phyloP scores from a whole-genome alignment of 2,113 vertebrate species.

The Heloderma charlesbogerti region DNA sequence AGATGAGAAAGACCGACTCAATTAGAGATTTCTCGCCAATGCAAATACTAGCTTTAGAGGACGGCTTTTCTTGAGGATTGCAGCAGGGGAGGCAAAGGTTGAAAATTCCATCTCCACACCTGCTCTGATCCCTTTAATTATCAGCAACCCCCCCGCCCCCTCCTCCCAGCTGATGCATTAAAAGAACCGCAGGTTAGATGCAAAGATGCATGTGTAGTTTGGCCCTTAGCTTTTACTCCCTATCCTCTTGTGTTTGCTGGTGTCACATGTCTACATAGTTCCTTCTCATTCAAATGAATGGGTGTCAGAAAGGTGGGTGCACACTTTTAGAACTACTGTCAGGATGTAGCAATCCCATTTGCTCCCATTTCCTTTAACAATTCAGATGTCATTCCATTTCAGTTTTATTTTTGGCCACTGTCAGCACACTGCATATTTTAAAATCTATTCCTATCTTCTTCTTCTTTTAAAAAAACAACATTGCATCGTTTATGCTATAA shows the following conservation, averaged over 20 bases:
- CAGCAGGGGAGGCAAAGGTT: not conserved
- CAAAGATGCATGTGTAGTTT: not conserved
- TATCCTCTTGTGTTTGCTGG: not conserved
- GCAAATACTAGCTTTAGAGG: not conserved
- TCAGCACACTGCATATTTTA: not conserved
- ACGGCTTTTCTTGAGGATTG: not conserved
- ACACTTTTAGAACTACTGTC: slow-evolving; percentile 7
- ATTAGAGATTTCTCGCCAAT: not conserved
- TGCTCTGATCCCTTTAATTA: not conserved
- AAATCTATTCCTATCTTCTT: slow-evolving; percentile 14
- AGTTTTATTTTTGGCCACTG: slow-evolving; percentile 26
- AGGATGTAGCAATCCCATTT: not conserved
- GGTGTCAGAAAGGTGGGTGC: slow-evolving; percentile 26
- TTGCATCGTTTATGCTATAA: not conserved
- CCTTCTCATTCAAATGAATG: not conserved
- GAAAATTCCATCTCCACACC: not conserved
- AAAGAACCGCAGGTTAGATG: not conserved
- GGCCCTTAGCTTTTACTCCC: not conserved
- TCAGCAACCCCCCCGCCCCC: not conserved
- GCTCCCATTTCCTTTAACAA: not conserved
- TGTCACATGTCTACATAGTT: not conserved
- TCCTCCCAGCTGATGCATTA: not conserved
- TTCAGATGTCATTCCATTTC: not conserved
- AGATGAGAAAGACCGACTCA: not conserved
- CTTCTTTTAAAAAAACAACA: not conserved